phyloP scores from a whole-genome alignment of 2,888 invertebrate species.

The Leptopilina myrica region DNA sequence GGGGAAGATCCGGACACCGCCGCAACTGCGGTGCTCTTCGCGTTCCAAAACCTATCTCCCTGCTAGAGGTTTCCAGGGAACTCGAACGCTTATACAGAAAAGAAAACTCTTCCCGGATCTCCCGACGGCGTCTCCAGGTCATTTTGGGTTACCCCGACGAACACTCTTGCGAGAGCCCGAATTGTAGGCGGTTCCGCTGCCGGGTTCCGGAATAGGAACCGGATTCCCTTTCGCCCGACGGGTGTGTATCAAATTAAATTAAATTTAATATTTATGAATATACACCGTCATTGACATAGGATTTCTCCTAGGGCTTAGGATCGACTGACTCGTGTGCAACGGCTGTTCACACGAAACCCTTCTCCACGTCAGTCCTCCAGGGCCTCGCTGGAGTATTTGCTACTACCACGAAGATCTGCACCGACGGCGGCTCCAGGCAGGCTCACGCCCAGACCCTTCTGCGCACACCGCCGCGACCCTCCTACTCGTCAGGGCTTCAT shows the following conservation, averaged over 20 bases:
- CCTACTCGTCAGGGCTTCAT: slow-evolving; percentile 82
- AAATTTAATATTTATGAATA: slow-evolving; percentile 16
- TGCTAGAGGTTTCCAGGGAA: too few species aligned
- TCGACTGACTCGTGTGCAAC: slow-evolving; percentile 79
- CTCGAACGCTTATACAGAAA: too few species aligned
- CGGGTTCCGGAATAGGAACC: too few species aligned
- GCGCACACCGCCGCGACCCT: slow-evolving; percentile 78
- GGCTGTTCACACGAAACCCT: slow-evolving; percentile 82
- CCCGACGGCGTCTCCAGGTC: too few species aligned
- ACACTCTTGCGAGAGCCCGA: too few species aligned
- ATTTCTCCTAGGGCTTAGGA: slow-evolving; percentile 80
- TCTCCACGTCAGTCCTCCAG: slow-evolving; percentile 81
- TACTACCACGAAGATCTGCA: slow-evolving; percentile 80
- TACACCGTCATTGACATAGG: slow-evolving; percentile 79
- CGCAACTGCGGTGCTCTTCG: too few species aligned
- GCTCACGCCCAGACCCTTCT: slow-evolving; percentile 73
- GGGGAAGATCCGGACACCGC: slow-evolving; percentile 64
- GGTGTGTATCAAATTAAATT: too few species aligned
- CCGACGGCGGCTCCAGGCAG: slow-evolving; percentile 72
- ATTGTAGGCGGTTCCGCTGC: too few species aligned
- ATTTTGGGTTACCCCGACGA: too few species aligned
- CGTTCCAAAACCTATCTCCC: too few species aligned
- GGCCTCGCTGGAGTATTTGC: slow-evolving; percentile 82
- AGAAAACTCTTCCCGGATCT: too few species aligned
- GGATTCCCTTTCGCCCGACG: too few species aligned